Conservation (phyloP, 2,888 invertebrate species). For the Eupithecia inturbata region DNA sequence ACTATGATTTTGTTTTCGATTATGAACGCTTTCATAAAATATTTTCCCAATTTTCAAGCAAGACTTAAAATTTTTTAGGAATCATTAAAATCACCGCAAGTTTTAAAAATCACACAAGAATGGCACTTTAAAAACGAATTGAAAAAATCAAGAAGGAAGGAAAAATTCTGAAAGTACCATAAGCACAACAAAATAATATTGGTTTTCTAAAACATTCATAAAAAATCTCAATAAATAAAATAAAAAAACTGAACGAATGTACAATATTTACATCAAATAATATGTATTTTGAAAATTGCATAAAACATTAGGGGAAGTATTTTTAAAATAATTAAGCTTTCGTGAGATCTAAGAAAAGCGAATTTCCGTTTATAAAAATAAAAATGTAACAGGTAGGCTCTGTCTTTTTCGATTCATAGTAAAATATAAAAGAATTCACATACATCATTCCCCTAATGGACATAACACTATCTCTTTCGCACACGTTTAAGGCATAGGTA, state of each 20-base stretch:
- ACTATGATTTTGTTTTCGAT: not conserved
- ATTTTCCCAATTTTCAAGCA: slow-evolving; percentile 18
- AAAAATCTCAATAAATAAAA: slow-evolving; percentile 81
- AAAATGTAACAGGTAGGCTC: slow-evolving; percentile 69
- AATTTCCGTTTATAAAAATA: slow-evolving; percentile 67
- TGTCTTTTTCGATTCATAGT: slow-evolving; percentile 81
- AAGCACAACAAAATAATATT: slow-evolving; percentile 69
- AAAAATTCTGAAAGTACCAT: slow-evolving; percentile 50
- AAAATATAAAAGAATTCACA: slow-evolving; percentile 81
- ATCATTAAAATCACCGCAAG: slow-evolving; percentile 65
- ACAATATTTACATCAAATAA: slow-evolving; percentile 83
- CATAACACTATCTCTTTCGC: slow-evolving; percentile 57
- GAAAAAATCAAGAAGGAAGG: slow-evolving; percentile 53
- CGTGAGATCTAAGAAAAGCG: slow-evolving; percentile 72
- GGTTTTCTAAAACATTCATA: slow-evolving; percentile 67
- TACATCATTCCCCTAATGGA: slow-evolving; percentile 81
- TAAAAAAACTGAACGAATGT: slow-evolving; percentile 67
- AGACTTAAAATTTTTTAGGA: slow-evolving; percentile 55
- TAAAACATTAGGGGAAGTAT: slow-evolving; percentile 66
- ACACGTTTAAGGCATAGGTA: slow-evolving; percentile 13
- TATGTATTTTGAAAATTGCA: slow-evolving; percentile 74
- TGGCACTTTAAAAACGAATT: slow-evolving; percentile 67
- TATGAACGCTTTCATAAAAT: slow-evolving; percentile 14
- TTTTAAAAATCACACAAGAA: slow-evolving; percentile 59
- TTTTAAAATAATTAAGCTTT: slow-evolving; percentile 49